phyloP scores from a whole-genome alignment of 2,888 invertebrate genomes.

The Horisme vitalbata region DNA sequence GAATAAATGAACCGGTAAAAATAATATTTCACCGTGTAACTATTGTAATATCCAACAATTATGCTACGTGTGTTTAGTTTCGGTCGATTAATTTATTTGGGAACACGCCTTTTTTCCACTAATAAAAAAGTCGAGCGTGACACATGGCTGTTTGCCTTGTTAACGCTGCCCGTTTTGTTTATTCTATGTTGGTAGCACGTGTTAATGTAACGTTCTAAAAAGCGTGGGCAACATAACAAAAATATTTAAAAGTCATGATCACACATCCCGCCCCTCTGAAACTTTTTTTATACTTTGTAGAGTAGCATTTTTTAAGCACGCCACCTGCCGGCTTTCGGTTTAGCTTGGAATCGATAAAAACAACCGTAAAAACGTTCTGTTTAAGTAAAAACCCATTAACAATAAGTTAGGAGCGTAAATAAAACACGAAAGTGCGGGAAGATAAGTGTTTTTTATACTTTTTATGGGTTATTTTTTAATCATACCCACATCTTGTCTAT shows the following conservation, averaged over 20 bases:
- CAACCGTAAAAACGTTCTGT: slow-evolving; percentile 46
- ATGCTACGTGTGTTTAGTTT: slow-evolving; percentile 59
- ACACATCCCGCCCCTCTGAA: slow-evolving; percentile 30
- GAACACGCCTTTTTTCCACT: slow-evolving; percentile 36
- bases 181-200: slow-evolving; percentile 59
- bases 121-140: slow-evolving; percentile 52
- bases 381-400: slow-evolving; percentile 69
- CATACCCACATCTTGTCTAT: slow-evolving; percentile 26
- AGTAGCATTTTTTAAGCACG: slow-evolving; percentile 45
- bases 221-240: slow-evolving; percentile 36
- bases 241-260: slow-evolving; percentile 51
- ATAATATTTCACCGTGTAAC: slow-evolving; percentile 63
- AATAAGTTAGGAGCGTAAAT: slow-evolving; percentile 59
- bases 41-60: slow-evolving; percentile 56
- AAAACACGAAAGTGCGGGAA: slow-evolving; percentile 41
- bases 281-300: slow-evolving; percentile 30
- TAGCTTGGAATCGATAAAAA: slow-evolving; percentile 55
- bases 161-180: slow-evolving; percentile 46
- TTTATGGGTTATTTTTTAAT: slow-evolving; percentile 37
- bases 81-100: slow-evolving; percentile 63
- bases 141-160: slow-evolving; percentile 44
- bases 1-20: slow-evolving; percentile 74
- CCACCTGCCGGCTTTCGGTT: slow-evolving; percentile 37
- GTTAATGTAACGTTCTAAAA: slow-evolving; percentile 56
- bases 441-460: slow-evolving; percentile 25